Evolutionary conservation across 2,797 vertebrate species (phyloP).

Genomic region (Notoglanidium macrostoma): DNA sequence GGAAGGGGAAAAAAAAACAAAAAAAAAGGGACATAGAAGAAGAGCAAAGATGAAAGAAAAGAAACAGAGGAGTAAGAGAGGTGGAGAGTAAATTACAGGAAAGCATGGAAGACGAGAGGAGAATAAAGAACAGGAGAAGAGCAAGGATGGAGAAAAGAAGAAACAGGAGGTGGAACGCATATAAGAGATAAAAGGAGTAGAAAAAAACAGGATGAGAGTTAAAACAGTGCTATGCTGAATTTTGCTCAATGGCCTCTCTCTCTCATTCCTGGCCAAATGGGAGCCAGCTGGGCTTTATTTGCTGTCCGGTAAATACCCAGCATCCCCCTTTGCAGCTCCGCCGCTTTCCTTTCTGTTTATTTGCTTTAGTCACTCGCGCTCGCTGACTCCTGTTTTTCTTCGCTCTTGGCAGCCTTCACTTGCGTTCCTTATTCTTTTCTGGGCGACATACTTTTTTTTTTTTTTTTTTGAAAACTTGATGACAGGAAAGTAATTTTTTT

Average conservation of each 20-base stretch:
- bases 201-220: background rate
- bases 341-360: slow-evolving; percentile 52
- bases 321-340: slow-evolving; percentile 50
- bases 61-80: background rate
- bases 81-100: background rate
- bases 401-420: slow-evolving; percentile 35
- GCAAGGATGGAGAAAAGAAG: background rate
- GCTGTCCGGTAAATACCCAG: slow-evolving; percentile 60
- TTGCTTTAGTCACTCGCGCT: slow-evolving; percentile 48
- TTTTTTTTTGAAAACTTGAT: background rate
- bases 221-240: slow-evolving; percentile 12
- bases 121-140: background rate
- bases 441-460: background rate
- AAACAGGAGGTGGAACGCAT: background rate
- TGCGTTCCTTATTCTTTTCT: slow-evolving; percentile 19
- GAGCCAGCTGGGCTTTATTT: slow-evolving; percentile 63
- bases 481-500: slow-evolving; percentile 32
- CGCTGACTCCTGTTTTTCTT: slow-evolving; percentile 51
- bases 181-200: background rate
- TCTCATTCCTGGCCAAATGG: slow-evolving; percentile 56
- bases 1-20: too few species aligned
- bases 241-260: slow-evolving; percentile 23
- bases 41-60: background rate
- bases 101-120: background rate
- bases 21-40: background rate